Base-by-base conservation (phyloP, 2,888 invertebrate genomes). In the Zhuqinia jingwanae region DNA sequence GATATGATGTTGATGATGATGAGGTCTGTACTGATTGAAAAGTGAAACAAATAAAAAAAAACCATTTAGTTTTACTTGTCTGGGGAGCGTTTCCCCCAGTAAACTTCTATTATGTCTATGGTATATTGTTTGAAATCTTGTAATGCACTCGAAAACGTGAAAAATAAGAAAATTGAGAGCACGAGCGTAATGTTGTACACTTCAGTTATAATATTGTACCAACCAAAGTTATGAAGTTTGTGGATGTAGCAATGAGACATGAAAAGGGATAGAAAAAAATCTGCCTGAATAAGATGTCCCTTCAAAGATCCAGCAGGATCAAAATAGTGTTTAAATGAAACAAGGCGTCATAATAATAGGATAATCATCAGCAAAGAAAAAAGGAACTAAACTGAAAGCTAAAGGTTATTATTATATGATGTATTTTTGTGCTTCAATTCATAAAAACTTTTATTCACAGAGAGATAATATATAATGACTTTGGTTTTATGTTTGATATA, bases 181-280 rank as follows among this genome's bases (percentile, higher is more conserved):
- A 87, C 87, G 87, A 87, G 87, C 87, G 79, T 36, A 76, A 79
- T 65, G 27, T 30, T 53, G 47, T n/a, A n/a, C n/a, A n/a, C n/a
- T n/a, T n/a, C n/a, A n/a, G n/a, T n/a, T n/a, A 13, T 45, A 20
- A 36, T 17, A 20, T 20, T n/a, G 45, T 17, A 68, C 17, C 10
- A 17, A 17, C 5, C 42, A n/a, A 42, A 15, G n/a, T 36, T 36
- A 0, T 63, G 45, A 45, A 13, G 17, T 45, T 73, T 73, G 47
- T 50, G 47, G 25, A 13, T 50, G 22, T 5, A n/a, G n/a, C n/a
- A 13, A 73, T 73, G 50, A 42, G 25, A 73, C 0, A 30, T 47
- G 8, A 25, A 47, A 73, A 20, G 17, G 68, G 27, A 22, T 25
- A 68, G 17, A 45, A 36, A n/a, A n/a, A n/a, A n/a, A n/a, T n/a